Conservation (phyloP, 1,140 invertebrate species). For the Drosophila kurseongensis region DNA sequence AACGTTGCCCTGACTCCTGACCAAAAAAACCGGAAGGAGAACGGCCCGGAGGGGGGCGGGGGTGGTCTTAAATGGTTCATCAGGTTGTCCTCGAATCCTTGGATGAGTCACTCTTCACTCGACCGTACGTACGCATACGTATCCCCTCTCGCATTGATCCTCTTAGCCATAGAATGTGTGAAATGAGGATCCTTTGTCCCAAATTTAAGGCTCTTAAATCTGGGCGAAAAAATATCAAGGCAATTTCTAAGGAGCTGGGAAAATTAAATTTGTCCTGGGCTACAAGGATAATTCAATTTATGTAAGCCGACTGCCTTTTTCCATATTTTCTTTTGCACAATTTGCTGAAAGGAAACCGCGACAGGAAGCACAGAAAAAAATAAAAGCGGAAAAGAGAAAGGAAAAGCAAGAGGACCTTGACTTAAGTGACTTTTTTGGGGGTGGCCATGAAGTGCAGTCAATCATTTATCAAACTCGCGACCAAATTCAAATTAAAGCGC, state of each 20-base stretch:
- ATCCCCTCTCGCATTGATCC: slow-evolving; percentile 2
- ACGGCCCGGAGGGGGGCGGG: neutral
- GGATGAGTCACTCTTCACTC: slow-evolving; percentile 24
- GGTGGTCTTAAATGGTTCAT: neutral
- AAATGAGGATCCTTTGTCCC: slow-evolving; percentile 32
- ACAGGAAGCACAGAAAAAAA: neutral
- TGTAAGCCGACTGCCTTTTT: slow-evolving; percentile 23
- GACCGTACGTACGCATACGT: too few relatives aligned
- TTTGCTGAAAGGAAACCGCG: slow-evolving; percentile 13
- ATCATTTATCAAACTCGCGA: slow-evolving; percentile 65
- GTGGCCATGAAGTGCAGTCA: slow-evolving; percentile 11
- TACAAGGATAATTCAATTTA: slow-evolving; percentile 42
- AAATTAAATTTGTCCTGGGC: slow-evolving; percentile 32
- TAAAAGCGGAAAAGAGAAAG: too few relatives aligned
- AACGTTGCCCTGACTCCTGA: slow-evolving; percentile 31
- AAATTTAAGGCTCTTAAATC: slow-evolving; percentile 34
- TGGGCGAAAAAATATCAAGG: slow-evolving; percentile 6
- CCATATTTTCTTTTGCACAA: slow-evolving; percentile 9
- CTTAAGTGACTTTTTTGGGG: slow-evolving; percentile 9
- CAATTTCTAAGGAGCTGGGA: slow-evolving; percentile 14
- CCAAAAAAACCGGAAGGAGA: neutral
- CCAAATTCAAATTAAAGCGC: slow-evolving; percentile 62
- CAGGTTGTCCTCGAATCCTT: neutral
- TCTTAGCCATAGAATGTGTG: slow-evolving; percentile 26
- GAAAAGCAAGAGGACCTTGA: neutral